A percentile compares a stretch with the other conserved stretches of the same genome.
phyloP scores from a whole-genome alignment of 2,888 invertebrate genomes.

The Phlogophora meticulosa region DNA sequence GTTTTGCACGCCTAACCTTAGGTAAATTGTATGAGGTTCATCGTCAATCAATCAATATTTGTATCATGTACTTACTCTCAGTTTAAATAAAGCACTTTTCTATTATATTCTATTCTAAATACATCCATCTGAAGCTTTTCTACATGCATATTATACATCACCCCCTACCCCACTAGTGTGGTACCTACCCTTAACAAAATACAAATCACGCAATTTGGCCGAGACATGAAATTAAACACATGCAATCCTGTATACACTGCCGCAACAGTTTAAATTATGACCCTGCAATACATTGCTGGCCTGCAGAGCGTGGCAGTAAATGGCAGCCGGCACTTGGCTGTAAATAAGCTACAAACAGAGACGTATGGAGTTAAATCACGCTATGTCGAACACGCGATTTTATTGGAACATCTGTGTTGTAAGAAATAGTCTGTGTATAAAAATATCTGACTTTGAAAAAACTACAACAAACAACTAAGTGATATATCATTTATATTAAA shows the following conservation, averaged over 20 bases:
- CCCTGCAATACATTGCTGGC: constrained; percentile 26
- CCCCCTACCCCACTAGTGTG: not conserved
- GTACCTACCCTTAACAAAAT: not conserved
- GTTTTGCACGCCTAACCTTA: too few species aligned
- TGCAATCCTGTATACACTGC: constrained; percentile 1
- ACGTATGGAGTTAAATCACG: constrained; percentile 39
- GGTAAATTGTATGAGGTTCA: too few species aligned
- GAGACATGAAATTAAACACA: constrained; percentile 26
- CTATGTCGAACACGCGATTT: constrained; percentile 38
- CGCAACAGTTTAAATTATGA: constrained; percentile 33
- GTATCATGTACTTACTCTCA: too few species aligned
- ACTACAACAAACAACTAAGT: too few species aligned
- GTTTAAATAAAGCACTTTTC: too few species aligned
- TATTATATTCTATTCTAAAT: not conserved
- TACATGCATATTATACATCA: not conserved
- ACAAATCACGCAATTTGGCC: constrained; percentile 12
- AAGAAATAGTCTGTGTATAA: not conserved
- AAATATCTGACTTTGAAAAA: too few species aligned
- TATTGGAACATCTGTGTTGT: constrained; percentile 14
- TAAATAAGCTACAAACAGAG: constrained; percentile 37
- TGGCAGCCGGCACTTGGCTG: constrained; percentile 1
- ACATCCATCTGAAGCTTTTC: not conserved
- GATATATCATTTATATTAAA: too few species aligned
- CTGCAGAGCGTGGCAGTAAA: constrained; percentile 10
- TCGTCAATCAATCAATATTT: too few species aligned